Evolutionary conservation across 2,888 invertebrate species (phyloP).

Genomic region (Trissonchulus sp.): DNA sequence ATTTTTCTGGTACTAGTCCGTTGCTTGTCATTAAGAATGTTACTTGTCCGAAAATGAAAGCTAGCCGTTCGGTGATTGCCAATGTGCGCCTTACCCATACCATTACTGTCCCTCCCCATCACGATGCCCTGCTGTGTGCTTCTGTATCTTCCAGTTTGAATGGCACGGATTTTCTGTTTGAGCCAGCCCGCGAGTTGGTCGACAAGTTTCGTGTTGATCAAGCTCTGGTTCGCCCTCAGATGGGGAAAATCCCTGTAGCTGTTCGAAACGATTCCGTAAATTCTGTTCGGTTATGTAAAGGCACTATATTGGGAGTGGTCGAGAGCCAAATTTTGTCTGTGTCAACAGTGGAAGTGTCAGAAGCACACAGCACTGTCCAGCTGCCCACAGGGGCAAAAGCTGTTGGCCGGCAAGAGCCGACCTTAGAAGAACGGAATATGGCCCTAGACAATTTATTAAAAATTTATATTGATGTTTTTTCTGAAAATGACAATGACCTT

Average conservation of each 20-base stretch:
- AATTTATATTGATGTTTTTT: neutral
- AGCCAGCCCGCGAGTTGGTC: neutral
- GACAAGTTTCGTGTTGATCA: neutral
- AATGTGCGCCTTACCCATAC: neutral
- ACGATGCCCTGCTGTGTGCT: neutral
- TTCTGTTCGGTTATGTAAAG: neutral
- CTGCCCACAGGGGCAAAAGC: neutral
- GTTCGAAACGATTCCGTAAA: neutral
- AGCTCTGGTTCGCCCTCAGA: neutral
- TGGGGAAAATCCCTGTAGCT: neutral
- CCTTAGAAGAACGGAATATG: neutral
- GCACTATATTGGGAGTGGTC: neutral
- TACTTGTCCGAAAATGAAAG: neutral
- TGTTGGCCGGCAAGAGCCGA: neutral
- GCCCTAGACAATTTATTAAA: neutral
- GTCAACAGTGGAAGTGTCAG: neutral
- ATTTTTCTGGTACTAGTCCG: neutral
- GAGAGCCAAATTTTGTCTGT: neutral
- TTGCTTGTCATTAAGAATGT: neutral
- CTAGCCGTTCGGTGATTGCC: neutral
- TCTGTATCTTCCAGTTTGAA: neutral
- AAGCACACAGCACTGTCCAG: neutral
- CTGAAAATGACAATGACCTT: neutral
- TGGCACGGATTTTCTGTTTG: neutral
- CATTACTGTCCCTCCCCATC: neutral